Base-by-base conservation (phyloP, 2,113 vertebrate genomes). In the Sebastes schlegelii region DNA sequence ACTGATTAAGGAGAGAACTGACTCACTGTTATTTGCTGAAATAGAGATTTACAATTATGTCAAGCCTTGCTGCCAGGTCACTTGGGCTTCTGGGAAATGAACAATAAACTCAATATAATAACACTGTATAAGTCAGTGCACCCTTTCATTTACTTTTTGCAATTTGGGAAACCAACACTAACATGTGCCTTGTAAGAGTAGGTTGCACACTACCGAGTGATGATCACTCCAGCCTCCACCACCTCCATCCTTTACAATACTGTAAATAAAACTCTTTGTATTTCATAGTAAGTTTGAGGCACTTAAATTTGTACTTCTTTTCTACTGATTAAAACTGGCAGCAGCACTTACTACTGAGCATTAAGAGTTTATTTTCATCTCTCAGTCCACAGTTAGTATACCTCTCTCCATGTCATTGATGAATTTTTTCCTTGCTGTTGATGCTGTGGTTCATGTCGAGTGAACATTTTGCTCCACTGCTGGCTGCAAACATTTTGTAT, bases 1-100 rank as follows among this genome's bases (percentile, higher is more conserved):
- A 55, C 74, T 52, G 55, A 78, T 83, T 66, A 77, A 79, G 62
- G 43, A 79, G 46, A 62, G 17, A 26, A 74, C 62, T 54, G 66
- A 84, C 62, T 80, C 79, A 67, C 48, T 51, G 17, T 68, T 85
- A 84, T 90, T 77, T 74, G 51, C 51, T 76, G 48, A 82, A 86
- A 88, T 40, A 57, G 23, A 72, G 43, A 71, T 55, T 46, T 52
- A 40, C 63, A 79, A 60, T 62, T 80, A 43, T 69, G 48, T 12
- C 43, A 62, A 79, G 62, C 42, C 16, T 42, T 64, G 40, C 77
- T 87, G 43, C 52, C 63, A 49, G 75, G 76, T 89, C 79, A 75
- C 83, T 76, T 71, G 49, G 58, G 63, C 75, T 40, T 71, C 72
- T 52, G 64, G 69, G 49, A 64, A 74, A 82, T 74, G 13, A 74